Conservation (phyloP, 2,113 vertebrate genomes). For the Astatoreochromis straeleni region DNA sequence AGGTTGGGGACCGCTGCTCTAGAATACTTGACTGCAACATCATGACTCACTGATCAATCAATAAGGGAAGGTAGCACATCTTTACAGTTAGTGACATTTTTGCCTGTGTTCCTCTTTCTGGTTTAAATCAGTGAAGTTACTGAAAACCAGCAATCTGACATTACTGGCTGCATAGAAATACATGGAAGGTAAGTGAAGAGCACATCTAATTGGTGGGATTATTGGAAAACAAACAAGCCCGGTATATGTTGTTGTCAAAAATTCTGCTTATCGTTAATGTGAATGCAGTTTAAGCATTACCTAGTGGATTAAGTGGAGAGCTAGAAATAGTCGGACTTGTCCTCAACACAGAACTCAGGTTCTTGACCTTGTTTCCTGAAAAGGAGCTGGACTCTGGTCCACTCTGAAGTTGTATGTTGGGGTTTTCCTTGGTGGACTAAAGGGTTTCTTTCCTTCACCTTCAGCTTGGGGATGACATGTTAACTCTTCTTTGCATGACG, state of each 20-base stretch:
- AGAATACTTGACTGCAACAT: background rate
- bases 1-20: rapidly evolving
- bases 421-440: background rate
- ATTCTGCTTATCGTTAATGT: rapidly evolving
- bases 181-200: background rate
- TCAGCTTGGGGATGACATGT: background rate
- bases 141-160: background rate
- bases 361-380: background rate
- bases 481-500: background rate
- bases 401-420: background rate
- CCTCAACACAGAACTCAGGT: background rate
- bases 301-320: background rate
- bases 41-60: background rate
- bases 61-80: background rate
- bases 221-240: background rate
- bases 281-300: background rate
- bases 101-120: background rate
- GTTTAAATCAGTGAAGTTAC: background rate
- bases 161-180: background rate
- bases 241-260: background rate
- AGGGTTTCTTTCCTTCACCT: rapidly evolving
- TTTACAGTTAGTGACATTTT: background rate
- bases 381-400: background rate
- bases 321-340: background rate
- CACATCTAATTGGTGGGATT: background rate